A percentile compares a stretch with the other conserved stretches of the same genome.
Evolutionary conservation across 2,797 vertebrate genomes (phyloP).

Genomic region (Poeciliopsis turneri): DNA sequence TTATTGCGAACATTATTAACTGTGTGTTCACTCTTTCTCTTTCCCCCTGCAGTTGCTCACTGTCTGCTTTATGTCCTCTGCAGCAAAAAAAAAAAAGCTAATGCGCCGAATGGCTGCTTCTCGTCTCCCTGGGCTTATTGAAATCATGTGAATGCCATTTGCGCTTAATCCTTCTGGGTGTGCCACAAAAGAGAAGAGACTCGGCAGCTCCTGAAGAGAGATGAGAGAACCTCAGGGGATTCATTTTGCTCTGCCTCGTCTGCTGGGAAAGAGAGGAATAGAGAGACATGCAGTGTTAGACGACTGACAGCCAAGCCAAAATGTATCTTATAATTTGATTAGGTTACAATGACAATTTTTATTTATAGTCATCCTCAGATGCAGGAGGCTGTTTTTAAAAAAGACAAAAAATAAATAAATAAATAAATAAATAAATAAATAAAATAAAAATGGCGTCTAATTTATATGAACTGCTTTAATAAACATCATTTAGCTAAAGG

Average conservation of each 20-base stretch:
- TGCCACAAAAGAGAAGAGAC: slow-evolving; percentile 79
- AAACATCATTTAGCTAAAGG: slow-evolving; percentile 68
- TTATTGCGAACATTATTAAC: slow-evolving; percentile 77
- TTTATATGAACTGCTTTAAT: slow-evolving; percentile 70
- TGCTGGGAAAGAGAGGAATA: slow-evolving; percentile 53
- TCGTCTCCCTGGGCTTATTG: slow-evolving; percentile 80
- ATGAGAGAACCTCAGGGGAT: slow-evolving; percentile 83
- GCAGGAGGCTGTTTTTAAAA: slow-evolving; percentile 36
- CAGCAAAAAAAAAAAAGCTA: slow-evolving; percentile 72
- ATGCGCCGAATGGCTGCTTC: slow-evolving; percentile 81
- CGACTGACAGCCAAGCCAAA: slow-evolving; percentile 81
- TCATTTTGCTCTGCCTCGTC: slow-evolving; percentile 70
- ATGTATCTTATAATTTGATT: slow-evolving; percentile 84
- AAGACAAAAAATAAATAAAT: no score
- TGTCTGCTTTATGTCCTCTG: slow-evolving; percentile 80
- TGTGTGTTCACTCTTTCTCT: slow-evolving; percentile 40
- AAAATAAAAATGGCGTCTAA: slow-evolving; percentile 47
- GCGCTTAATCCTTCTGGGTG: slow-evolving; percentile 82
- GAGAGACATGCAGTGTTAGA: slow-evolving; percentile 56
- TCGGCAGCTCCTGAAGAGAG: slow-evolving; percentile 82
- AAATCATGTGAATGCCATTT: slow-evolving; percentile 85
- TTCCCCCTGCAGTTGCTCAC: slow-evolving; percentile 51
- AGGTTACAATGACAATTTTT: slow-evolving; percentile 84
- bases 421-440: no score
- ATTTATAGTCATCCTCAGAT: slow-evolving; percentile 81